A percentile compares a stretch with the other conserved stretches of the same genome.
Conservation (phyloP, 2,113 vertebrate genomes). For the Cryptomyrus ogoouensis region DNA sequence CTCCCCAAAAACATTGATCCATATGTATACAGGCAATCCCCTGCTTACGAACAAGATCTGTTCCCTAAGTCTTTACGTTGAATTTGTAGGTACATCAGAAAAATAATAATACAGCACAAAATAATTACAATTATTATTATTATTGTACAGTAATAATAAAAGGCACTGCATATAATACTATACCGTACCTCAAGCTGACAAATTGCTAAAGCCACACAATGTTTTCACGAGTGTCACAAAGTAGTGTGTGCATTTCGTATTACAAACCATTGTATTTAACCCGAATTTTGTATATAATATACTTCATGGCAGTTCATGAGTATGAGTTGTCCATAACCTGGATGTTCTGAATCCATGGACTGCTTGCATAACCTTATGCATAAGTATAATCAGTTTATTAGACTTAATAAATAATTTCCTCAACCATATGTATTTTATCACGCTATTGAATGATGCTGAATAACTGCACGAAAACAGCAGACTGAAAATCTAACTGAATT, state of each 20-base stretch:
- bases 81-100: neutral
- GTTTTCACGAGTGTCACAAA: neutral
- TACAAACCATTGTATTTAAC: neutral
- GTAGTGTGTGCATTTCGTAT: neutral
- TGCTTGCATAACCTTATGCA: neutral
- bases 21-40: neutral
- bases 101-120: neutral
- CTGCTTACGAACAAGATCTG: neutral
- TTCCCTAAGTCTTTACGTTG: neutral
- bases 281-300: neutral
- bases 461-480: neutral
- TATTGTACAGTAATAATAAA: neutral
- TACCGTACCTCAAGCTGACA: neutral
- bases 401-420: neutral
- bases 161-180: neutral
- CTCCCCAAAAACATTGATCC: neutral
- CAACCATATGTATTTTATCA: neutral
- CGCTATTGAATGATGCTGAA: neutral
- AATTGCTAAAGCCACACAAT: neutral
- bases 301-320: neutral
- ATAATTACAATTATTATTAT: neutral
- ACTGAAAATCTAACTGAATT: neutral
- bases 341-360: neutral
- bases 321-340: neutral
- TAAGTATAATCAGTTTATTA: neutral